These are phyloP conservation scores for Pilophorus perplexus DNA, from an alignment of 2,888 invertebrate species.

Conservation along the genomic window DNA sequence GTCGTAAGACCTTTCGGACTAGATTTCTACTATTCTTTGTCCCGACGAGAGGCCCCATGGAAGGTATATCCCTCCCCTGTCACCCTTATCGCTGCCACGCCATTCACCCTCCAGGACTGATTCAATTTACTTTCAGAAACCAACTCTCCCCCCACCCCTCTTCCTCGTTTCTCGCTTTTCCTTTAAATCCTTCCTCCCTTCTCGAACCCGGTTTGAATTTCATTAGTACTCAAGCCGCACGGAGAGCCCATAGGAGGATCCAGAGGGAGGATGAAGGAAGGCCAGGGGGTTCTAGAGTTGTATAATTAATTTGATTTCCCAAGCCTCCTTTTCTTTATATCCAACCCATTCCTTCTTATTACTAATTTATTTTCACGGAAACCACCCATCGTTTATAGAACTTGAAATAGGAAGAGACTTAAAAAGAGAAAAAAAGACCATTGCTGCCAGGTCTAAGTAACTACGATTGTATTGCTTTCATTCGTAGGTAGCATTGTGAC, in stretches of 20 bases:
- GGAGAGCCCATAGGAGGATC: slow-evolving; percentile 1
- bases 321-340: slow-evolving; percentile 5
- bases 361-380: slow-evolving; percentile 10
- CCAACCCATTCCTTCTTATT: slow-evolving; percentile 8
- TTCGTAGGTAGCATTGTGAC: no score
- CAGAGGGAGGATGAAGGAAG: neutral
- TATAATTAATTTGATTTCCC: slow-evolving; percentile 31
- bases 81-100: slow-evolving; percentile 27
- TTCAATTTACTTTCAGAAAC: slow-evolving; percentile 31
- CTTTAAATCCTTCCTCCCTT: slow-evolving; percentile 9
- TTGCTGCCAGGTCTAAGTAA: no score
- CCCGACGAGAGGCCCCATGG: neutral
- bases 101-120: slow-evolving; percentile 23
- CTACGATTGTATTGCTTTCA: no score
- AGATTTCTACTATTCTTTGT: slow-evolving; percentile 31
- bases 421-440: no score
- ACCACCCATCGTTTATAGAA: no score
- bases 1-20: slow-evolving; percentile 19
- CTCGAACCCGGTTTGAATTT: slow-evolving; percentile 28
- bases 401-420: no score
- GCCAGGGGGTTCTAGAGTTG: neutral
- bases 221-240: slow-evolving; percentile 15
- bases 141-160: neutral
- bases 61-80: slow-evolving; percentile 13
- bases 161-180: neutral